These are phyloP conservation scores for Acridotheres tristis DNA, from an alignment of 2,797 vertebrate species.

Conservation along the genomic window DNA sequence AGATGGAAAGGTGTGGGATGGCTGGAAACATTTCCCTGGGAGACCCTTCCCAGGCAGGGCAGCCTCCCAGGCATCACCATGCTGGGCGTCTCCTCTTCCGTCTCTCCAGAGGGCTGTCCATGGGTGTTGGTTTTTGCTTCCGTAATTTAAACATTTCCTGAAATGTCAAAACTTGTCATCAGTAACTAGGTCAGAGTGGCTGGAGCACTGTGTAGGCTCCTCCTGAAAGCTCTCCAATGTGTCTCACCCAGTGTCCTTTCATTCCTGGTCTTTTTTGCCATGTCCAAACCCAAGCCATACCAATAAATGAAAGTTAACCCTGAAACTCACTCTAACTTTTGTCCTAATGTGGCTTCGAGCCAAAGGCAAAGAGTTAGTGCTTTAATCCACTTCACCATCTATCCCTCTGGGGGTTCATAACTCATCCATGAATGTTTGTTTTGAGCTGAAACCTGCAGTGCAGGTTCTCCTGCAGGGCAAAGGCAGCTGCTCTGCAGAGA, in stretches of 20 bases:
- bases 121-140: not conserved
- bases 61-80: not conserved
- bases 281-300: not conserved
- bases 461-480: conserved; percentile 52
- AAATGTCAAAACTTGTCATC: conserved; percentile 22
- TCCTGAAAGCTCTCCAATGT: not conserved
- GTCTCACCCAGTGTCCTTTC: not conserved
- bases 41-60: not conserved
- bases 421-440: conserved; percentile 66
- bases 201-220: not conserved
- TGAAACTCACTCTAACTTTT: conserved; percentile 21
- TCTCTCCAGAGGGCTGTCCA: not conserved
- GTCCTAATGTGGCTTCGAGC: not conserved
- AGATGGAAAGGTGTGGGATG: not conserved
- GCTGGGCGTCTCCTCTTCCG: not conserved
- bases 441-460: conserved; percentile 63
- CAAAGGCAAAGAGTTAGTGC: conserved; percentile 33
- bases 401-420: conserved; percentile 63
- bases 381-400: conserved; percentile 57
- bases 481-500: not conserved
- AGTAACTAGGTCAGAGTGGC: conserved; percentile 4
- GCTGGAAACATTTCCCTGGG: not conserved
- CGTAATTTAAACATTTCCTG: not conserved
- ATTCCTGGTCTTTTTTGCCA: not conserved
- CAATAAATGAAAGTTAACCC: not conserved